phyloP scores from a whole-genome alignment of 2,113 vertebrate species.

The Lepus timidus region DNA sequence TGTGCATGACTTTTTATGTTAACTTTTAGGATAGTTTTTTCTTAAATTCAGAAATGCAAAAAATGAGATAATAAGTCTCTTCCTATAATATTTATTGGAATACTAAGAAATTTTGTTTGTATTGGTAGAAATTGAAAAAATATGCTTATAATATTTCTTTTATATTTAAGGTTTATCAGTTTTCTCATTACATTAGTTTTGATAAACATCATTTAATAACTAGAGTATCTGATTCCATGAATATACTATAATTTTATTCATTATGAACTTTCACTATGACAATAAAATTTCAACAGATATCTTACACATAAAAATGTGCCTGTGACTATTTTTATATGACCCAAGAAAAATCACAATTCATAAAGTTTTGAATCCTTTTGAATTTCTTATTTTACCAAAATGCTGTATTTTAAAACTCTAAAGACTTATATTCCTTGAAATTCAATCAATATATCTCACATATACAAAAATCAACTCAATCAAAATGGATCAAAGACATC shows the following conservation, averaged over 20 bases:
- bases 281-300: background rate
- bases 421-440: background rate
- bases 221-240: background rate
- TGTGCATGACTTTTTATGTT: background rate
- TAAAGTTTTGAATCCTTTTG: background rate
- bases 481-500: too few species aligned
- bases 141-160: background rate
- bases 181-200: background rate
- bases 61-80: background rate
- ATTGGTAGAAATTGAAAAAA: background rate
- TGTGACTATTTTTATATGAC: background rate
- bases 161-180: background rate
- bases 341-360: background rate
- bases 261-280: background rate
- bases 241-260: background rate
- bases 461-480: too few species aligned
- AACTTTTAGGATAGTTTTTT: background rate
- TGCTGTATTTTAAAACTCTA: background rate
- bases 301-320: background rate
- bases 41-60: background rate
- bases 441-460: too few species aligned
- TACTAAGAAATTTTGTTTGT: background rate
- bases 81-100: background rate
- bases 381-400: background rate
- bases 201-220: background rate